These are phyloP conservation scores for Hapalemur alaotrensis DNA, from an alignment of 2,797 vertebrate species.

Conservation along the genomic window DNA sequence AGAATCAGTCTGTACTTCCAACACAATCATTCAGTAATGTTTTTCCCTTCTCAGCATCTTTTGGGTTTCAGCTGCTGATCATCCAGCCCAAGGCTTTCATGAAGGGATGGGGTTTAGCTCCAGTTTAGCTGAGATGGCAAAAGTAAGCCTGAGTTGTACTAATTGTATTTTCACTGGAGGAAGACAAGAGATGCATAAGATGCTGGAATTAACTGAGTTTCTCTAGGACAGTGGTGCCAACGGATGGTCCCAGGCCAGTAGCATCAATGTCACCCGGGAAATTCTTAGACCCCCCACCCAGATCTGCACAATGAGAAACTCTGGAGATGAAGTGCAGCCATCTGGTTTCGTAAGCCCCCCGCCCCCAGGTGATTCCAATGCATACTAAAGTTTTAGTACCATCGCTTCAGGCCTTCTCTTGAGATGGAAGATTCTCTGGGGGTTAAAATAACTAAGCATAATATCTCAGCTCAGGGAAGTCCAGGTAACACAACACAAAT, in stretches of 20 bases:
- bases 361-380: neutral
- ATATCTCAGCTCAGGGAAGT: neutral
- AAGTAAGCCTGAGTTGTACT: neutral
- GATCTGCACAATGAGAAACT: neutral
- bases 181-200: neutral
- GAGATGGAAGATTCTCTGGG: neutral
- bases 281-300: neutral
- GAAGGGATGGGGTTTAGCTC: neutral
- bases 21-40: neutral
- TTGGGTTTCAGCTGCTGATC: constrained; percentile 26
- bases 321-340: neutral
- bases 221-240: neutral
- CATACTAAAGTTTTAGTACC: neutral
- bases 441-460: neutral
- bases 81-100: neutral
- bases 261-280: neutral
- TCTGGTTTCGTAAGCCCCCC: neutral
- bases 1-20: neutral
- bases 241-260: neutral
- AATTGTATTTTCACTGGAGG: neutral
- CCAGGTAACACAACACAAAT: neutral
- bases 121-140: neutral
- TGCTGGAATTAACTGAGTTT: neutral
- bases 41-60: neutral
- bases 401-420: neutral